A percentile compares a stretch with the other conserved stretches of the same genome.
These are phyloP conservation scores for Bilobella aurantiaca DNA, from an alignment of 1,140 invertebrate genomes.

Conservation along the genomic window DNA sequence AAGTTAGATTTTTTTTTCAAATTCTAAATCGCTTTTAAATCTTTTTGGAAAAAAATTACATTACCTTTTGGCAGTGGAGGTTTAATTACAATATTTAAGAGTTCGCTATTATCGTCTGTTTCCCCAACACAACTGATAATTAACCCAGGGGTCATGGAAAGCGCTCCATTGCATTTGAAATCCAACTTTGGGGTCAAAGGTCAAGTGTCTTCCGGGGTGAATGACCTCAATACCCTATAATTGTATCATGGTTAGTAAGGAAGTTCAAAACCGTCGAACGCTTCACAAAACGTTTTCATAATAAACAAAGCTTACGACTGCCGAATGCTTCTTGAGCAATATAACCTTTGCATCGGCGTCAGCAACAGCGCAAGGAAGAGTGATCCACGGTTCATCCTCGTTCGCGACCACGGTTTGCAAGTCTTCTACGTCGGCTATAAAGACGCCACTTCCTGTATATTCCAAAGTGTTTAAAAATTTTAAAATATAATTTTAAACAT, in stretches of 20 bases:
- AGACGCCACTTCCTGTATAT: constrained; percentile 8
- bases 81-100: neutral
- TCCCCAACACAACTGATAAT: constrained; percentile 12
- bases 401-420: constrained; percentile 1
- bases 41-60: too few relatives aligned
- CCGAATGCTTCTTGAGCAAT: constrained; percentile 13
- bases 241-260: neutral
- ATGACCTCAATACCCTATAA: constrained; percentile 7
- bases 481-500: too few relatives aligned
- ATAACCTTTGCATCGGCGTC: constrained; percentile 12
- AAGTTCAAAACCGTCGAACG: neutral
- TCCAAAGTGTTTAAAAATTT: neutral
- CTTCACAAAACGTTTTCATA: constrained; percentile 2
- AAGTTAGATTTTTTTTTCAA: too few relatives aligned
- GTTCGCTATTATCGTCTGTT: constrained; percentile 6
- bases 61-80: neutral
- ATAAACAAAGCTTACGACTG: constrained; percentile 6
- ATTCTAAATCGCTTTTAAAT: too few relatives aligned
- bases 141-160: neutral
- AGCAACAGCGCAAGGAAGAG: constrained; percentile 18
- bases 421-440: constrained; percentile 15
- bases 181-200: constrained; percentile 11
- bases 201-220: neutral
- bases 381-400: constrained; percentile 16
- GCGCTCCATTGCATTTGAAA: constrained; percentile 9